These are phyloP conservation scores for Ranitomeya variabilis DNA, from an alignment of 2,113 vertebrate species.

Conservation along the genomic window DNA sequence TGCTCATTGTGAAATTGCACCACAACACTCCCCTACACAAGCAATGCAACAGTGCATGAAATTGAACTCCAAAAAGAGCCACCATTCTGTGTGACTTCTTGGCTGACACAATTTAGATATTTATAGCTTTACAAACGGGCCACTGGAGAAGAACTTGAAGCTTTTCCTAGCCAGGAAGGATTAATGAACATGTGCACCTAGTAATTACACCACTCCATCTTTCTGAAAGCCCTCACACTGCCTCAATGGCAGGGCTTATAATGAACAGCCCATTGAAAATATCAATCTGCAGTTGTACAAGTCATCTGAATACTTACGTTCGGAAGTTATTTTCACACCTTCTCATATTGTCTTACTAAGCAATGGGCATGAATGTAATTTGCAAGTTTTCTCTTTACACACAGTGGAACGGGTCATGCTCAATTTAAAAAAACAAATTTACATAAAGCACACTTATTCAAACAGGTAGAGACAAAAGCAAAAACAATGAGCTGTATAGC, in stretches of 20 bases:
- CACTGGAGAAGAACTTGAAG: conserved; percentile 79
- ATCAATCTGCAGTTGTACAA: conserved; percentile 72
- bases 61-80: conserved; percentile 77
- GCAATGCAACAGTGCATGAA: conserved; percentile 80
- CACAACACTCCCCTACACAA: conserved; percentile 70
- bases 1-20: conserved; percentile 66
- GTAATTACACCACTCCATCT: conserved; percentile 82
- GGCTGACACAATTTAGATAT: conserved; percentile 83
- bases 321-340: conserved; percentile 62
- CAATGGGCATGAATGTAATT: conserved; percentile 59
- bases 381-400: conserved; percentile 58
- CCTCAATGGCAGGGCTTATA: conserved; percentile 71
- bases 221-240: conserved; percentile 75
- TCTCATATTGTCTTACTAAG: conserved; percentile 54
- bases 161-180: conserved; percentile 78
- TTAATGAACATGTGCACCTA: conserved; percentile 83
- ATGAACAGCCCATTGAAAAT: conserved; percentile 75
- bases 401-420: conserved; percentile 59
- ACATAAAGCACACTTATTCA: conserved; percentile 39
- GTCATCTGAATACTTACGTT: conserved; percentile 69
- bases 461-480: conserved; percentile 39
- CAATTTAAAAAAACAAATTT: conserved; percentile 66
- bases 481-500: neutral
- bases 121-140: conserved; percentile 82
- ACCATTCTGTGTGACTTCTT: conserved; percentile 78